phyloP scores from a whole-genome alignment of 2,797 vertebrate genomes.

The Malurus splendens region DNA sequence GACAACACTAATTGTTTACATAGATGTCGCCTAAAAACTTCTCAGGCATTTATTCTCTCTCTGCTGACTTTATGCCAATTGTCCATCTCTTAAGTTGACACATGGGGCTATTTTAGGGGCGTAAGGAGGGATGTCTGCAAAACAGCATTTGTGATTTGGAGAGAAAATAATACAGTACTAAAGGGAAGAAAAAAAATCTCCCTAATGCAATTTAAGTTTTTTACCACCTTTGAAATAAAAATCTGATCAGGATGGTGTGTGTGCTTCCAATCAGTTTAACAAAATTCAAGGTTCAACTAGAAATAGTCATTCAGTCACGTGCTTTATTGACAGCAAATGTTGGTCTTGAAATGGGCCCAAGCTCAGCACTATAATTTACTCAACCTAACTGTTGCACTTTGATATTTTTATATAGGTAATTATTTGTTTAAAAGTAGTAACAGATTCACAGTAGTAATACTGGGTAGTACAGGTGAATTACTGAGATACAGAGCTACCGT shows the following conservation, averaged over 20 bases:
- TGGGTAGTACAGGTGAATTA: neutral
- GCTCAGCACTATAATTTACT: neutral
- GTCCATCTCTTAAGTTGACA: neutral
- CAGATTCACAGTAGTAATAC: neutral
- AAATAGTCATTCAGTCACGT: neutral
- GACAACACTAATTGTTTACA: constrained; percentile 38
- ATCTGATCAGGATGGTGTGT: neutral
- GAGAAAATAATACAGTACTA: neutral
- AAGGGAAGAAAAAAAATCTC: accelerated
- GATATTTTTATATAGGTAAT: neutral
- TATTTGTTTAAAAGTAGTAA: neutral
- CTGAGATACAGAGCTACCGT: neutral
- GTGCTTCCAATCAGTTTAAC: neutral
- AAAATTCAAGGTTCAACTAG: neutral
- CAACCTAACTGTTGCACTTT: neutral
- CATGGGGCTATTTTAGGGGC: neutral
- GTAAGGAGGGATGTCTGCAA: neutral
- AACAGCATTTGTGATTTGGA: neutral
- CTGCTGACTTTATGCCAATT: neutral
- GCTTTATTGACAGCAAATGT: neutral
- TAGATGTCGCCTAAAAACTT: constrained; percentile 19
- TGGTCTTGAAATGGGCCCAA: neutral
- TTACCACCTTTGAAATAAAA: neutral
- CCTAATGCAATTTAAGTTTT: neutral
- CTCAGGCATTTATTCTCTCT: neutral